A percentile compares a stretch with the other conserved stretches of the same genome.
Conservation (phyloP, 2,113 vertebrate genomes). For the Alexandromys fortis region DNA sequence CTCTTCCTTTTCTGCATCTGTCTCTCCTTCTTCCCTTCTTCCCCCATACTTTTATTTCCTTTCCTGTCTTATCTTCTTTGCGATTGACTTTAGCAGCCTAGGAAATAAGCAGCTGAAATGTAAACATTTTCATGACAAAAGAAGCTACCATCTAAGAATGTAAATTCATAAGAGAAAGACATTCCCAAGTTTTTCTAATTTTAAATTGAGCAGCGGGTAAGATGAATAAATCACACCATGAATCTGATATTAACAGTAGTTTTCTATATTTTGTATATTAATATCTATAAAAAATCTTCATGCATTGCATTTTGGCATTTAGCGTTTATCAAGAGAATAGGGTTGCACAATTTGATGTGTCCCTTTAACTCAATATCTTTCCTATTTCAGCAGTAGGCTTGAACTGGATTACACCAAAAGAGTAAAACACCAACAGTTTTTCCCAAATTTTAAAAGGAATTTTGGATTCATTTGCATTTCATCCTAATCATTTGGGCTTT, state of each 20-base stretch:
- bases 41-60: background rate
- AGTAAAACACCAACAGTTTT: background rate
- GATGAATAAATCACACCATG: background rate
- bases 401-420: conserved; percentile 11
- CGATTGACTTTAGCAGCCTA: background rate
- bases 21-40: fast-evolving
- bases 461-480: conserved; percentile 44
- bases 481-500: background rate
- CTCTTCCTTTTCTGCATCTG: background rate
- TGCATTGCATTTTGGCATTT: background rate
- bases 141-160: conserved; percentile 5
- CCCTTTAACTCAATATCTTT: background rate
- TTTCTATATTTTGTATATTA: background rate
- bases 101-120: background rate
- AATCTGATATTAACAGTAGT: background rate
- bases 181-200: background rate
- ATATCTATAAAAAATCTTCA: too few species aligned
- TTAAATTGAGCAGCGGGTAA: background rate
- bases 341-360: conserved; percentile 15
- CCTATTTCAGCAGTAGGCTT: conserved; percentile 19
- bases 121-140: background rate
- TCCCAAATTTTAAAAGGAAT: background rate
- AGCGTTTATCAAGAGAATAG: background rate
- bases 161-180: background rate
- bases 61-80: background rate